Evolutionary conservation across 2,797 vertebrate genomes (phyloP), one percentile per base, ranked within the genome.

Genomic region (Somateria mollissima): DNA sequence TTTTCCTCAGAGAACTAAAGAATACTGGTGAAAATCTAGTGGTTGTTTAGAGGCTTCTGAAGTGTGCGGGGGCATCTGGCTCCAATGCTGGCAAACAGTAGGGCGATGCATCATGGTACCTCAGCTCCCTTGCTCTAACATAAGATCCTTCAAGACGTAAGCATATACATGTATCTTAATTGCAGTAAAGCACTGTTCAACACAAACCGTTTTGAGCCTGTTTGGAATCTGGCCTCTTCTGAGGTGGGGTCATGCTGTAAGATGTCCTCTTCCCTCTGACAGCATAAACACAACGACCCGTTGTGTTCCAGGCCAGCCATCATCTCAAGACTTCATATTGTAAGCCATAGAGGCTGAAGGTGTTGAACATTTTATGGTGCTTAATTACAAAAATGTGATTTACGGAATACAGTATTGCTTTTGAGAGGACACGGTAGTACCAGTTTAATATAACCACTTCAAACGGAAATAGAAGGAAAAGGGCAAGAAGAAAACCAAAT

Each of bases 171-270:
- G 1, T 77, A 27, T 22, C 62, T 70, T 34, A 43, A 60, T 36
- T 19, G 34, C 14, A 66, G 9, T 62, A 70, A 82, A 89, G 15
- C 13, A 62, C 5, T 1, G 5, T 36, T 86, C 37, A 51, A 32
- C 21, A 32, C 4, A 61, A n/a, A 51, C 8, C 0, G 6, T 18
- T 81, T 60, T 61, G 76, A 91, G 6, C 5, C 67, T 43, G 9
- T 22, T 69, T 71, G 67, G 27, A 76, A 82, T 57, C 37, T 60
- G 12, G 5, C 2, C 30, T 82, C 11, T 76, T 62, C 53, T 71
- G 30, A 66, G 18, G 2, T 32, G 41, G 0, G 1, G 0, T 60
- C 4, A 3, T 56, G 36, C 28, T 3, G 4, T 54, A 71, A 71
- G 24, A 72, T 54, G 15, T 71, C 37, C 27, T 41, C 30, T 41